A percentile compares a stretch with the other conserved stretches of the same genome.
Conservation (phyloP, 1,140 invertebrate species). For the Scylla paramamosain region DNA sequence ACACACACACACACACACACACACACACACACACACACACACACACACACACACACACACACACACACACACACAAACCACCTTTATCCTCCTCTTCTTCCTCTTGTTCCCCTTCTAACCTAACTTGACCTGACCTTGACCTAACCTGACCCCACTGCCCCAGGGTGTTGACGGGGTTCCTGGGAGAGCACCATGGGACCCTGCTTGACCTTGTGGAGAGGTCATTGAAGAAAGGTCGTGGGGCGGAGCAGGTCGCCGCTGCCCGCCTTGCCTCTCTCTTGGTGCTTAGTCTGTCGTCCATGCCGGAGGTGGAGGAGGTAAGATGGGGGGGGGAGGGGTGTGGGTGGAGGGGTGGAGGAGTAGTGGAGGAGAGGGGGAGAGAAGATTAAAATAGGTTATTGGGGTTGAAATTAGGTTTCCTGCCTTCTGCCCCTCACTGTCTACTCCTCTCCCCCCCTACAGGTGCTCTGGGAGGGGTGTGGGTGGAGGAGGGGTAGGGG, state of each 20-base stretch:
- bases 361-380: too few species aligned
- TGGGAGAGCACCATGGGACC: slow-evolving; percentile 81
- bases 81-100: not conserved
- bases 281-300: slow-evolving; percentile 89
- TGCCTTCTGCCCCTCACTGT: too few species aligned
- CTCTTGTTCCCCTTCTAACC: not conserved
- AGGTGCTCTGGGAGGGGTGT: too few species aligned
- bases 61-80: not conserved
- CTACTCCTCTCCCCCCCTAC: too few species aligned
- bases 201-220: slow-evolving; percentile 90
- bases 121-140: not conserved
- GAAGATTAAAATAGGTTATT: too few species aligned
- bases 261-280: slow-evolving; percentile 89
- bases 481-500: too few species aligned
- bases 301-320: slow-evolving; percentile 84
- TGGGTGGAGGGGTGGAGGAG: too few species aligned
- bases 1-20: too few species aligned
- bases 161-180: slow-evolving; percentile 65
- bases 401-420: too few species aligned
- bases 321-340: not conserved
- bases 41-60: too few species aligned
- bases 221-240: slow-evolving; percentile 90
- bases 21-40: too few species aligned
- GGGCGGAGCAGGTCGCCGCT: slow-evolving; percentile 90
- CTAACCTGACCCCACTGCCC: not conserved